Conservation (phyloP, 2,113 vertebrate genomes). For the Thinocorus orbignyianus region DNA sequence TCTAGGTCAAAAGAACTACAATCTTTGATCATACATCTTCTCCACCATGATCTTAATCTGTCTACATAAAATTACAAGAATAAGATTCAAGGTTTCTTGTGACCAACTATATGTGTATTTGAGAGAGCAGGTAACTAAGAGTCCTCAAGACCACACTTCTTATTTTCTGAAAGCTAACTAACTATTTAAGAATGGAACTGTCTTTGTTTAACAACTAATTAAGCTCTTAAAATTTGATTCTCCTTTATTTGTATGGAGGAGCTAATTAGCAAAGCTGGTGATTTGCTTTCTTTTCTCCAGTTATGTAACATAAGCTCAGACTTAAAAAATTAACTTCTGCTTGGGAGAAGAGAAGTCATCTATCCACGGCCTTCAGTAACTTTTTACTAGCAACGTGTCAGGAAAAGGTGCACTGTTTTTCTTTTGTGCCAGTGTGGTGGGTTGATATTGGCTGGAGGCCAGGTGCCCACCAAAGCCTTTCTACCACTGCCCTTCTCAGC, state of each 20-base stretch:
- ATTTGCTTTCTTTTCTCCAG: neutral
- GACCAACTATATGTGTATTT: neutral
- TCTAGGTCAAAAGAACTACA: neutral
- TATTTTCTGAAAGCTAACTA: neutral
- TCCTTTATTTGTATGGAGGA: neutral
- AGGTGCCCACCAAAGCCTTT: neutral
- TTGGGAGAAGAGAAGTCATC: neutral
- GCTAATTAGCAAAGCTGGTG: neutral
- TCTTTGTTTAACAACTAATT: neutral
- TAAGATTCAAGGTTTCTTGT: neutral
- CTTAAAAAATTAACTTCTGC: neutral
- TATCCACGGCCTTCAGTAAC: neutral
- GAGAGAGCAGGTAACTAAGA: neutral
- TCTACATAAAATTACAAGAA: neutral
- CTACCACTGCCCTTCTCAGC: neutral
- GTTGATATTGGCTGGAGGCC: neutral
- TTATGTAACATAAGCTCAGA: neutral
- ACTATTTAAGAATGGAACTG: neutral
- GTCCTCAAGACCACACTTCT: neutral
- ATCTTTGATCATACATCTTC: neutral
- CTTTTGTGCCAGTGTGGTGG: neutral
- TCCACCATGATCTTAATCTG: neutral
- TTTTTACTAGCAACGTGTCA: neutral
- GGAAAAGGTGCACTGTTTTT: neutral
- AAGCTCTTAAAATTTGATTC: neutral